Evolutionary conservation across 2,113 vertebrate genomes (phyloP).

Genomic region (Myanophis thanlyinensis): DNA sequence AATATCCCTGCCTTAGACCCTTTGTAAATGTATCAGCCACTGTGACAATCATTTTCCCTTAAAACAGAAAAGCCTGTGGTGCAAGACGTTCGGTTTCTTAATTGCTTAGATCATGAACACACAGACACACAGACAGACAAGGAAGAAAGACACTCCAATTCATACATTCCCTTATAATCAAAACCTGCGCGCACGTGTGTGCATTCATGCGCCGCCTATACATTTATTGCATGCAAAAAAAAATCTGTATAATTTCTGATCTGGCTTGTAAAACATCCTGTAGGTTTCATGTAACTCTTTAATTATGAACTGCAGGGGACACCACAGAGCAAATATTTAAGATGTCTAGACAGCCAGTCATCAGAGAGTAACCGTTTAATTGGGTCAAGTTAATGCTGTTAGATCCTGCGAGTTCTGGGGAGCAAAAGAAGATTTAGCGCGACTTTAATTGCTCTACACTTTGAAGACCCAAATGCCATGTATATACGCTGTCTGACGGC

Average conservation of each 20-base stretch:
- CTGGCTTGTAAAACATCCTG: constrained; percentile 70
- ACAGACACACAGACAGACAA: not conserved
- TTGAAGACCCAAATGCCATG: not conserved
- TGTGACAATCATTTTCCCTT: not conserved
- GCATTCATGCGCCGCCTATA: constrained; percentile 44
- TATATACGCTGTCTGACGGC: not conserved
- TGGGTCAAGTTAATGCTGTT: constrained; percentile 60
- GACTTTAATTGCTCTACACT: constrained; percentile 19
- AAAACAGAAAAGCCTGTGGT: not conserved
- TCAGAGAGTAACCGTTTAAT: constrained; percentile 67
- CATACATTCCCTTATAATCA: not conserved
- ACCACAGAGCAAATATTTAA: constrained; percentile 74
- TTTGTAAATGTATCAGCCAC: not conserved
- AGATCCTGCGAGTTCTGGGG: constrained; percentile 13
- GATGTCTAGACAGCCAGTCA: constrained; percentile 72
- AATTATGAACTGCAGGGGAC: constrained; percentile 72
- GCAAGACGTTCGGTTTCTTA: not conserved
- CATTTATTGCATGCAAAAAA: constrained; percentile 58
- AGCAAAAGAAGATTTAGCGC: not conserved
- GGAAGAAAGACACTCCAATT: not conserved
- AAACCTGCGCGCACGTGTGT: not conserved
- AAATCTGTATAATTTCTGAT: constrained; percentile 66
- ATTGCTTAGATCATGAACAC: not conserved
- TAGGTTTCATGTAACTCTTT: constrained; percentile 68
- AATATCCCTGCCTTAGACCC: not conserved